Base-by-base conservation (phyloP, 1,140 invertebrate species). In the Aricia agestis region DNA sequence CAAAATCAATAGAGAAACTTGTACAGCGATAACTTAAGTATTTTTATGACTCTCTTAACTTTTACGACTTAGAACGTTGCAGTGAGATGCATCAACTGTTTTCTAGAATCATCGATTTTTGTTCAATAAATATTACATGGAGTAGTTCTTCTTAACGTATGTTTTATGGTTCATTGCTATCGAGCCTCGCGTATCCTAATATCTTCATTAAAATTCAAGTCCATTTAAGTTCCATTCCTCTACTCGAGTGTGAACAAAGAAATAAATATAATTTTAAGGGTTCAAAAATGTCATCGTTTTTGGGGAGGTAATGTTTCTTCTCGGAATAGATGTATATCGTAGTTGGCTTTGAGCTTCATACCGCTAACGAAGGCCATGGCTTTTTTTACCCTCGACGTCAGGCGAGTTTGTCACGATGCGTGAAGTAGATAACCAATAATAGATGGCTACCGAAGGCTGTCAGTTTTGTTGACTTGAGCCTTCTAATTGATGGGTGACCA, bases 311-410 rank as follows among this genome's bases (percentile, higher is more conserved):
- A 75, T 76, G 74, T 75, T 75, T 79, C 75, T 90, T 90, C 88
- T 83, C 73, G 83, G 88, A 90, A 85, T 83, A 81, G 87, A 90
- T 87, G 59, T 68, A 78, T 85, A 88, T 90, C 87, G 71, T 70
- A 52, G 45, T 15, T 15, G 45, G 76, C 81, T 83, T 86, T 86
- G 78, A 79, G 80, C 87, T 86, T 84, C 75, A 78, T 81, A 82
- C 84, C 83, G 82, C 86, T 87, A 86, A 87, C 85, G 81, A 90
- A 86, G 70, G 83, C 82, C 86, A 84, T 83, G 84, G 79, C 61
- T 83, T 83, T 84, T 82, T 61, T 63, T 63, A 69, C 52, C 59
- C 68, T 17, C 7, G 31, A 63, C 18, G 66, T 67, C 66, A 67
- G 74, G 78, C 78, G 79, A 79, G 77, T 76, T 78, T 82, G 79